Evolutionary conservation across 2,888 invertebrate species (phyloP).

Genomic region (Drosophila nr. perissopoda): DNA sequence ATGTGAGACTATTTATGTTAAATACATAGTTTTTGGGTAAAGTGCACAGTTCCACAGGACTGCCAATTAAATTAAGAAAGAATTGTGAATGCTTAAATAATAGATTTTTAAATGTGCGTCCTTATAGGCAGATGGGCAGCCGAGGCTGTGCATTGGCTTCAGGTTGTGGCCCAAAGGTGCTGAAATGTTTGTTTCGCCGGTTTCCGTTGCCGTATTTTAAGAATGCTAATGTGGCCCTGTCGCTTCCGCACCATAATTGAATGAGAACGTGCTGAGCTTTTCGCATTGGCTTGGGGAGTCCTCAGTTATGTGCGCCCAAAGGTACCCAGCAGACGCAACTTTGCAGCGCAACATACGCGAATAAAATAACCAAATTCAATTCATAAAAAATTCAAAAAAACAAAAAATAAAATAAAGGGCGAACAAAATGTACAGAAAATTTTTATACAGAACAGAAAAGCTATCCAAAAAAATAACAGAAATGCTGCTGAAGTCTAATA

Average conservation of each 20-base stretch:
- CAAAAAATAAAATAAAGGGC: constrained; percentile 16
- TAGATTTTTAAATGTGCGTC: constrained; percentile 56
- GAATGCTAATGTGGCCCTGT: constrained; percentile 73
- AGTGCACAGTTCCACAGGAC: constrained; percentile 6
- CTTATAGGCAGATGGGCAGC: constrained; percentile 9
- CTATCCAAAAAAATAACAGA: constrained; percentile 25
- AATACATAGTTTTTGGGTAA: constrained; percentile 62
- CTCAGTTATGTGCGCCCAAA: constrained; percentile 15
- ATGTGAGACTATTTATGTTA: constrained; percentile 75
- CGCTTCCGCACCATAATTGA: constrained; percentile 73
- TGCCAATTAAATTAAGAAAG: constrained; percentile 69
- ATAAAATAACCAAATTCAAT: constrained; percentile 80
- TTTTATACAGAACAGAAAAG: constrained; percentile 37
- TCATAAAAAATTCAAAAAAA: constrained; percentile 76
- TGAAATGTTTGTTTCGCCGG: constrained; percentile 72
- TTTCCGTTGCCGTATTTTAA: constrained; percentile 68
- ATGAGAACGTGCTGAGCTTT: constrained; percentile 71
- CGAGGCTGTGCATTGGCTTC: neutral
- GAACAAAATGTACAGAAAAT: constrained; percentile 52
- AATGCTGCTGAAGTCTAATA: constrained; percentile 41
- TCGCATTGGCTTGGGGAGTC: constrained; percentile 18
- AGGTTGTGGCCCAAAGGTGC: constrained; percentile 50
- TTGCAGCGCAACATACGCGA: constrained; percentile 77
- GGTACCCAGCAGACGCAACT: constrained; percentile 46
- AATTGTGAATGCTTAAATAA: constrained; percentile 77